Base-by-base conservation (phyloP, 2,888 invertebrate species). In the Oxyteleia sp. region DNA sequence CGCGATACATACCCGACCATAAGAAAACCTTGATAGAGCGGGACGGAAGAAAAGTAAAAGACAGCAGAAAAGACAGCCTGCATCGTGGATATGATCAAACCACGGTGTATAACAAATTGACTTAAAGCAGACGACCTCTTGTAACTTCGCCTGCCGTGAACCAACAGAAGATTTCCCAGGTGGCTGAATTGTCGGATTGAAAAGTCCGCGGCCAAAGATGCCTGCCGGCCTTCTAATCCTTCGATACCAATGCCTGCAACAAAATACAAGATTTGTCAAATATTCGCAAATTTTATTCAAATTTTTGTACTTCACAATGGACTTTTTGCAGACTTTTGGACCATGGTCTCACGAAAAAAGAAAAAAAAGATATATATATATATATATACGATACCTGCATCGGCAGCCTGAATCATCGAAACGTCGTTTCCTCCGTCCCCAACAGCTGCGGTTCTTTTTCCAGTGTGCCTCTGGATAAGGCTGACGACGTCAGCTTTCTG, bases 41-140 rank as follows among this genome's bases (percentile, higher is more conserved):
- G 97, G 41, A 99, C 98, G 0, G 99, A 99, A 16, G 99, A 98
- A 93, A 99, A 97, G 94, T 99, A 99, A 94, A 99, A 99, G 35
- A 99, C 99, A 23, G 99, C 98, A 0, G 99, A 99, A 94, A 99
- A 99, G 43, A 99, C 98, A 0, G 99, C 99, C 95, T 98, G 97
- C 97, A 99, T 98, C 11, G 98, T 98, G 55, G 99, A 99, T 82
- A 99, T 99, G 89, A 99, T 99, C 80, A 99, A 95, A 45, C 99
- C 99, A 66, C 99, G 95, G 93, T 99, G 99, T 92, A 99, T 99
- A 71, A 99, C 99, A 94, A 99, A 99, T 93, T 99, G 99, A 87
- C 98, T 98, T 15, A 99, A 95, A 2, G 99, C 97, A n/a, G 99
- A 98, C 0, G 99, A 99, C 68, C 99, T 95, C 94, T 99, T 98